These are phyloP conservation scores for Theristicus caerulescens DNA, from an alignment of 2,113 vertebrate genomes.

Conservation along the genomic window DNA sequence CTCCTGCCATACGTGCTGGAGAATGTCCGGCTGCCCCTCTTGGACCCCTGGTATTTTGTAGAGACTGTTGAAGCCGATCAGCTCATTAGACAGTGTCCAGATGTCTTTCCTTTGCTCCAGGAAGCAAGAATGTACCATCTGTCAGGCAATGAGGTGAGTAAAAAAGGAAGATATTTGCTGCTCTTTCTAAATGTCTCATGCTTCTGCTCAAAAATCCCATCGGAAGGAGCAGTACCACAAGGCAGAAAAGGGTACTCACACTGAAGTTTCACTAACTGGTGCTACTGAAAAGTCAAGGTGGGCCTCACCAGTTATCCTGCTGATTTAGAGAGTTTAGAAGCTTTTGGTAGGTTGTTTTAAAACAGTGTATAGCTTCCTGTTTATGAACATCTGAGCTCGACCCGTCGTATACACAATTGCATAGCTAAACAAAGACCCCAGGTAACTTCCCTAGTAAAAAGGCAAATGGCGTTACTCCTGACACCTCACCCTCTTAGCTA, in stretches of 20 bases:
- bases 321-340: neutral
- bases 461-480: neutral
- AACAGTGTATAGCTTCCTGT: neutral
- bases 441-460: neutral
- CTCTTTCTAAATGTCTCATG: neutral
- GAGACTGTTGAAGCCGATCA: constrained; percentile 89
- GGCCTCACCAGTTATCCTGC: neutral
- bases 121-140: constrained; percentile 92
- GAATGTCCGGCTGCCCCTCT: constrained; percentile 85
- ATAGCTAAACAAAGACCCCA: neutral
- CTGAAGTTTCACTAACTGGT: neutral
- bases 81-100: constrained; percentile 85
- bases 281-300: neutral
- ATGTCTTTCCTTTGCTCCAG: constrained; percentile 89
- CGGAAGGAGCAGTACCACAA: neutral
- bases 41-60: constrained; percentile 94
- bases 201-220: neutral
- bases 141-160: constrained; percentile 89
- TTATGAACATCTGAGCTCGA: neutral
- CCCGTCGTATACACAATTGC: neutral
- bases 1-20: constrained; percentile 80
- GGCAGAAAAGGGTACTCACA: neutral
- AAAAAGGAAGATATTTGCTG: neutral
- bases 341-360: neutral
- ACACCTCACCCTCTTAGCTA: neutral